phyloP scores from a whole-genome alignment of 2,888 invertebrate species.

The Platycnemis pennipes region DNA sequence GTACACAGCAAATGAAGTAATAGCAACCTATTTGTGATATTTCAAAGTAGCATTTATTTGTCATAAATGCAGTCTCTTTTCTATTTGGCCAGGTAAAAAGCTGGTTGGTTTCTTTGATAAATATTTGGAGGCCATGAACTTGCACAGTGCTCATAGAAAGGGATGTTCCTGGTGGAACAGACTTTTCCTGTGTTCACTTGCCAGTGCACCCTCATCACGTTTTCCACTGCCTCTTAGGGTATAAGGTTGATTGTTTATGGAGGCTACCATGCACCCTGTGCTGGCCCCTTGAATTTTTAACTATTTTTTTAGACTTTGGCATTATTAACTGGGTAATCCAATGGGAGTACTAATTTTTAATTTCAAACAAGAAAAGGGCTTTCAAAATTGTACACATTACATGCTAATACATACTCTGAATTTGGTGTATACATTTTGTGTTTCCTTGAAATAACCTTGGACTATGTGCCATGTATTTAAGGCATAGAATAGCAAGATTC shows the following conservation, averaged over 20 bases:
- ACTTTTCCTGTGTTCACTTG: neutral
- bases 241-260: neutral
- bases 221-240: neutral
- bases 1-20: neutral
- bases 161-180: neutral
- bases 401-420: neutral
- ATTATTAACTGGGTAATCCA: neutral
- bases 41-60: conserved; percentile 44
- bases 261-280: neutral
- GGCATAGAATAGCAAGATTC: neutral
- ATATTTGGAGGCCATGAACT: neutral
- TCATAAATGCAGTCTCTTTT: conserved; percentile 38
- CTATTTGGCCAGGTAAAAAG: neutral
- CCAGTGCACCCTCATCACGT: neutral
- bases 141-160: neutral
- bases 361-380: neutral
- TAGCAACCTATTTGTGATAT: neutral
- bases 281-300: neutral
- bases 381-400: neutral
- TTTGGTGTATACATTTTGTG: neutral
- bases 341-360: neutral
- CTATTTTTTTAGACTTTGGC: neutral
- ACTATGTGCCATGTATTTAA: neutral
- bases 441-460: neutral
- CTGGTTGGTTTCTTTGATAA: neutral